Evolutionary conservation across 2,888 invertebrate genomes (phyloP).

Genomic region (Tetragnatha montana): DNA sequence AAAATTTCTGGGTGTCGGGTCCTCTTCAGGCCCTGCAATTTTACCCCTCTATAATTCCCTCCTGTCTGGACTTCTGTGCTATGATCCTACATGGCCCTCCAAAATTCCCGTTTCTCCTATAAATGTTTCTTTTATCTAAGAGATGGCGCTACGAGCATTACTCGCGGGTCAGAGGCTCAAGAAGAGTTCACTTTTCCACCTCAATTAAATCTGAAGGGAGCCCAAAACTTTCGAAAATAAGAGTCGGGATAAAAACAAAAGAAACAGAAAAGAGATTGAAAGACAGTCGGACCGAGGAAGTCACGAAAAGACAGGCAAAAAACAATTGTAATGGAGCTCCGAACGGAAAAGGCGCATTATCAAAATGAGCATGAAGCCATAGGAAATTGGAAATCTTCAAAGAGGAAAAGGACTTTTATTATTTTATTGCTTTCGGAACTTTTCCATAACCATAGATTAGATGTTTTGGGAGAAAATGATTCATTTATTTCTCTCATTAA

Average conservation of each 20-base stretch:
- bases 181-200: neutral
- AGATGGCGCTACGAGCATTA: neutral
- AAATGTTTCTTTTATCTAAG: neutral
- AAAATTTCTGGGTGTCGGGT: no score
- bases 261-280: neutral
- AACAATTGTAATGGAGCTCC: neutral
- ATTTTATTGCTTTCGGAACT: neutral
- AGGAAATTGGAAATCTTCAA: neutral
- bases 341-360: constrained; percentile 1
- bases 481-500: neutral
- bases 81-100: no score
- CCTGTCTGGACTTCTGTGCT: no score
- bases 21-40: no score
- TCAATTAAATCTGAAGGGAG: neutral
- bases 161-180: neutral
- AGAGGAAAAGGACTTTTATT: neutral
- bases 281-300: neutral
- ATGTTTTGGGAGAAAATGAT: neutral
- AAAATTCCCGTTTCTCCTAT: no score
- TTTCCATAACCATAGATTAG: neutral
- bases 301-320: neutral
- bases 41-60: no score
- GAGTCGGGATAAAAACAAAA: neutral
- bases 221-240: neutral
- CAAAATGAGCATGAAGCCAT: constrained; percentile 6